Evolutionary conservation across 2,888 invertebrate genomes (phyloP), one percentile per base, ranked within the genome.

Genomic region (Minunthozetes semirufus): DNA sequence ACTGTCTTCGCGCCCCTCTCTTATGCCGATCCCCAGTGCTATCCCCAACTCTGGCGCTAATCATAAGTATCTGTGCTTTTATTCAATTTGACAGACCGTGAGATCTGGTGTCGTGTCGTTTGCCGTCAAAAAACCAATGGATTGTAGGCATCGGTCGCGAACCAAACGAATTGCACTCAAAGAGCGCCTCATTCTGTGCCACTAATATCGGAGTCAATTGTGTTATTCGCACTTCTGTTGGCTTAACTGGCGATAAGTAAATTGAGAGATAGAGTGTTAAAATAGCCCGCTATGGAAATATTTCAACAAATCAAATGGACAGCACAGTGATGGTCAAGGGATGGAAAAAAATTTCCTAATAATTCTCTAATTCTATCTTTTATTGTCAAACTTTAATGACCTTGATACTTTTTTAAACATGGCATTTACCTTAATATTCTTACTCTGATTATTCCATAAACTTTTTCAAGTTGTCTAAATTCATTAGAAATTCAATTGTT

Each of bases 141-240:
- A 94, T 89, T 81, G 88, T 87, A 0, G 93, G 92, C 0, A 93
- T 89, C 0, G 94, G 94, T 77, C 92, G 84, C 4, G 93, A 92
- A 0, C 94, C 94, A 72, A 89, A 87, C 0, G 91, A 89, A 82
- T 90, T 89, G 82, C 94, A 94, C 68, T 89, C 89, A 79, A 94
- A 86, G 81, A 91, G 90, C 78, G 93, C 91, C 81, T 88, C 88
- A 80, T 90, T 86, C 78, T 90, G 91, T 0, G 93, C 92, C 33
- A 93, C 91, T 77, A 93, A 85, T 0, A 92, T 91, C 80, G 91
- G 90, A 82, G 92, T 91, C 82, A 77, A 50, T 70, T 77, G 77
- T 17, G 74, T 76, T 19, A 77, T 76, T 33, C 72, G 71, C 11
- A 77, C 74, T 74, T 76, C 76, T 19, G 48, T 74, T 68, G 77